These are phyloP conservation scores for Parnassius apollo DNA, from an alignment of 2,888 invertebrate genomes.

Conservation along the genomic window DNA sequence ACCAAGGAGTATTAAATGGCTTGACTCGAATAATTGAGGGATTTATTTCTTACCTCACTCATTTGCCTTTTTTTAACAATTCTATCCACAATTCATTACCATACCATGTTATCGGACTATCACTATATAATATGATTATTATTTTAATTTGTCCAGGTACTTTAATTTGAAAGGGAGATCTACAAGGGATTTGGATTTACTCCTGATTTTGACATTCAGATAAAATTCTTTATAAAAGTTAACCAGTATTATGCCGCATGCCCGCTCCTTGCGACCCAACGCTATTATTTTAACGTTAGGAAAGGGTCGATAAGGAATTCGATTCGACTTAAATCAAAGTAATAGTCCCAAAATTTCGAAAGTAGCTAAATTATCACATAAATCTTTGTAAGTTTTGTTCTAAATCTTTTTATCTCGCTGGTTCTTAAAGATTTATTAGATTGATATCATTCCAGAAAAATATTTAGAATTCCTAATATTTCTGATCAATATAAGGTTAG, in stretches of 20 bases:
- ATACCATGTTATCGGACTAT: too few species aligned
- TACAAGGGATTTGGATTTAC: too few species aligned
- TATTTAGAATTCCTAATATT: neutral
- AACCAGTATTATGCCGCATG: neutral
- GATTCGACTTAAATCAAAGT: constrained; percentile 15
- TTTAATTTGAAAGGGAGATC: too few species aligned
- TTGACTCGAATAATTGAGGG: too few species aligned
- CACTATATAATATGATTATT: too few species aligned
- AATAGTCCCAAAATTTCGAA: constrained; percentile 13
- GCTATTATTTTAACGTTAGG: constrained; percentile 12
- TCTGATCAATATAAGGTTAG: too few species aligned
- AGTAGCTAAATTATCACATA: constrained; percentile 18
- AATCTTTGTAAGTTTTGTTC: constrained; percentile 19
- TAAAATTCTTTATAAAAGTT: neutral
- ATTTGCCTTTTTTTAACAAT: too few species aligned
- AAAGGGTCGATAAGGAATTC: constrained; percentile 17
- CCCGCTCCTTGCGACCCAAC: neutral
- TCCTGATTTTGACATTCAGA: too few species aligned
- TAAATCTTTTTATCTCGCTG: constrained; percentile 21
- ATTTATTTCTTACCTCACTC: too few species aligned
- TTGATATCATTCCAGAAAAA: constrained; percentile 5
- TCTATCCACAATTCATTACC: too few species aligned
- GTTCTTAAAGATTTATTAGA: constrained; percentile 16
- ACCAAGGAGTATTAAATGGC: too few species aligned
- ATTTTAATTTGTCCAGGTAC: too few species aligned